Conservation (phyloP, 30 jellyfish, hydroid and myxozoan species). For the Clytia hemisphaerica region DNA sequence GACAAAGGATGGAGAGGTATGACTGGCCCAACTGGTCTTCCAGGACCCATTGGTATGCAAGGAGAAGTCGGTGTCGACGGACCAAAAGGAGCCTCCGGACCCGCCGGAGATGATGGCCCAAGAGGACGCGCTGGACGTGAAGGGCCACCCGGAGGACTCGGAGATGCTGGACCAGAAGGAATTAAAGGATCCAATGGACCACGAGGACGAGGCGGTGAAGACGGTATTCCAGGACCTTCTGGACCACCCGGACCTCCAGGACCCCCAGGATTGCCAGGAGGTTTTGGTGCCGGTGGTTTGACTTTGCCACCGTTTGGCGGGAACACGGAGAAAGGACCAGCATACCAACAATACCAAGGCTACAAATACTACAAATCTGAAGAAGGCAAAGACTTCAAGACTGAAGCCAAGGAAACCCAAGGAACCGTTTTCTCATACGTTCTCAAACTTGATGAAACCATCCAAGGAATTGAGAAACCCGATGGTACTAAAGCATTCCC, state of each 20-base stretch:
- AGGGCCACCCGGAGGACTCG: conserved; percentile 77
- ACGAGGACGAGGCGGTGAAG: conserved; percentile 65
- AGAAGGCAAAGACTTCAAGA: conserved; percentile 12
- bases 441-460: background rate
- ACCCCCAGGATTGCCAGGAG: conserved; percentile 64
- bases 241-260: conserved; percentile 98
- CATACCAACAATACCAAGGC: conserved; percentile 22
- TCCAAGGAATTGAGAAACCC: conserved; percentile 29
- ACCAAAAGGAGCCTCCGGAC: conserved; percentile 8
- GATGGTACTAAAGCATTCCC: conserved; percentile 58
- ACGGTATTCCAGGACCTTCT: conserved; percentile 76
- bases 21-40: conserved; percentile 59
- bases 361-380: conserved; percentile 19
- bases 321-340: conserved; percentile 36
- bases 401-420: background rate
- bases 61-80: conserved; percentile 52
- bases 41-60: conserved; percentile 62
- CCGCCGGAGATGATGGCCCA: conserved; percentile 59
- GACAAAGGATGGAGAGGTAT: conserved; percentile 79
- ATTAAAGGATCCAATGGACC: conserved; percentile 53
- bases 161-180: conserved; percentile 59
- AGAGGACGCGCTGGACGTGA: conserved; percentile 43
- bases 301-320: conserved; percentile 12
- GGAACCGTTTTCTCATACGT: conserved; percentile 16
- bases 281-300: background rate